Base-by-base conservation (phyloP, 2,888 invertebrate species). In the Eucriotettix oculatus region DNA sequence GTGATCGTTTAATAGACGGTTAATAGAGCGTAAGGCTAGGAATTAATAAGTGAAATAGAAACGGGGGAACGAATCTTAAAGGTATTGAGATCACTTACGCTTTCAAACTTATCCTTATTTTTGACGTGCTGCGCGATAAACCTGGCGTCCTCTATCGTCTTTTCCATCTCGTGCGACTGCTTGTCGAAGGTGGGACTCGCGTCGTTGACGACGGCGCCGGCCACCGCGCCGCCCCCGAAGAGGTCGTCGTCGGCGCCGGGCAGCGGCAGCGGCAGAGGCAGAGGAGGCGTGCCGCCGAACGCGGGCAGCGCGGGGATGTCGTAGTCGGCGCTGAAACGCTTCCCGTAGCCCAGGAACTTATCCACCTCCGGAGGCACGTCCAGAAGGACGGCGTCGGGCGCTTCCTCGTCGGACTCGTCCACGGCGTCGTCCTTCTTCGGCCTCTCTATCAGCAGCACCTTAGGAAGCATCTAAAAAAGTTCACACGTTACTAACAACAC, bases 51-150 rank as follows among this genome's bases (percentile, higher is more conserved):
- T 29, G 29, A 5, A 29, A 29, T 5, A 29, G 7, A 29, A n/a
- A n/a, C n/a, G n/a, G n/a, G n/a, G n/a, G n/a, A n/a, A n/a, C n/a
- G n/a, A n/a, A n/a, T n/a, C n/a, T n/a, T n/a, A n/a, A n/a, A n/a
- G n/a, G n/a, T n/a, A n/a, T 14, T 16, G 42, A 29, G 43, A 17
- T 48, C 2, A 85, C 90, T 87, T 79, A 93, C 93, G 75, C 87
- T 90, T 75, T 91, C 92, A 75, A 92, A 94, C 74, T 88, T 89
- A 76, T 94, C 93, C 77, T 92, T 90, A 78, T 94, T 94, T 76
- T 85, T 88, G 74, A 92, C 90, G 74, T 94, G 94, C 76, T 94
- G 94, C 71, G 93, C 93, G 77, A 94, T 92, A 76, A 94, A 94
- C 71, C 89, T 85, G 66, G 93, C 90, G 68, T 92, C 91, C 72